phyloP scores from a whole-genome alignment of 2,797 vertebrate genomes.

The Urosaurus nigricauda region DNA sequence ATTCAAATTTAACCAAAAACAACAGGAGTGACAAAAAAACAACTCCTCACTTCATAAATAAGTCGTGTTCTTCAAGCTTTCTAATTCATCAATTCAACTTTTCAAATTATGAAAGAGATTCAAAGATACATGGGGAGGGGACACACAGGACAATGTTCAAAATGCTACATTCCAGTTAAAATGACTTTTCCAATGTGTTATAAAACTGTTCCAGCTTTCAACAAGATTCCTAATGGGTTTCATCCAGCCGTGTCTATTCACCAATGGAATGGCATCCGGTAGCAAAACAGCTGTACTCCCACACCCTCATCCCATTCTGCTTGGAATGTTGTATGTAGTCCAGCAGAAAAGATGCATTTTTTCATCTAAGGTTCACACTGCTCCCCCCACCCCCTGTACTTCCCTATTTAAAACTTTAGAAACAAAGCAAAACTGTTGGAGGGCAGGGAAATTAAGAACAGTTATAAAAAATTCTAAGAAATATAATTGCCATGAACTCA shows the following conservation, averaged over 20 bases:
- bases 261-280: background rate
- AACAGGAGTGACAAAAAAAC: background rate
- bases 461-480: background rate
- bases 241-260: background rate
- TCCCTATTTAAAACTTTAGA: background rate
- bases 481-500: background rate
- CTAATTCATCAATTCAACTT: background rate
- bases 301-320: too few species aligned
- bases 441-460: background rate
- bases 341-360: too few species aligned
- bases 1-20: background rate
- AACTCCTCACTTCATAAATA: background rate
- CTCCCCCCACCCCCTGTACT: too few species aligned
- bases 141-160: background rate
- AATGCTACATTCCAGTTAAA: background rate
- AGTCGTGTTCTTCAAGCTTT: background rate
- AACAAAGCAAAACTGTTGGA: background rate
- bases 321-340: too few species aligned
- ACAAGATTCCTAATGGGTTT: background rate
- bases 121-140: background rate
- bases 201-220: slow-evolving; percentile 1
- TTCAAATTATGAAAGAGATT: background rate
- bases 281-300: background rate
- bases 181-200: background rate
- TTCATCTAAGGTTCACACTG: too few species aligned